phyloP scores from a whole-genome alignment of 1,140 invertebrate species.

The Trichonephila clavipes region DNA sequence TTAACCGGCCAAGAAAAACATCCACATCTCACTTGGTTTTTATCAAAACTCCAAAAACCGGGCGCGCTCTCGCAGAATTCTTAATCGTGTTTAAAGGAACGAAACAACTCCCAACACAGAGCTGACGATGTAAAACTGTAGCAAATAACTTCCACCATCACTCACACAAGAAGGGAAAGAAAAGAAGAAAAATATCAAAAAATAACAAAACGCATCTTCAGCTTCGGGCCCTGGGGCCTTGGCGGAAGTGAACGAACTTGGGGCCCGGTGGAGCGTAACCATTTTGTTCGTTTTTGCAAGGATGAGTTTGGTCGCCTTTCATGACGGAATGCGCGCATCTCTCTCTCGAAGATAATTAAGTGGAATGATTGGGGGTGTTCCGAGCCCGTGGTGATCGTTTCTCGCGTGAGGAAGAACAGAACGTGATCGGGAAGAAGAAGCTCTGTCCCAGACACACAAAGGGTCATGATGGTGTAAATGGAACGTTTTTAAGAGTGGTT shows the following conservation, averaged over 20 bases:
- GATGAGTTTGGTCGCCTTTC: constrained; percentile 33
- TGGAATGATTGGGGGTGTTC: constrained; percentile 5
- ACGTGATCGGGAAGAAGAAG: background rate
- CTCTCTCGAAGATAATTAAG: constrained; percentile 17
- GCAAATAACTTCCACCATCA: constrained; percentile 9
- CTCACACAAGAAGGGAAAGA: no score
- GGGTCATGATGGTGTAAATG: constrained; percentile 22
- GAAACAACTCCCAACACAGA: no score
- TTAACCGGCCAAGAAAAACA: no score
- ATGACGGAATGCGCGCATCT: constrained; percentile 51
- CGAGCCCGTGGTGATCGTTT: background rate
- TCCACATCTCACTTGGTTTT: no score
- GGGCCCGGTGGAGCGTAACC: constrained; percentile 53
- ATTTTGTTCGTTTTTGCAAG: background rate
- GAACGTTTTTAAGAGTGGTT: constrained; percentile 15
- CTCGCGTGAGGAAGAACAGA: background rate
- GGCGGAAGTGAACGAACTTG: constrained; percentile 74
- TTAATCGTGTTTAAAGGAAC: background rate
- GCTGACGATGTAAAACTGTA: background rate
- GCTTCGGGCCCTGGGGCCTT: constrained; percentile 14
- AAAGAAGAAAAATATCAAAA: background rate
- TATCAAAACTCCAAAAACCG: no score
- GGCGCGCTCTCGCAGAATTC: background rate
- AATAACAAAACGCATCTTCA: background rate
- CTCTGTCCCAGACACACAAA: background rate